Evolutionary conservation across 2,113 vertebrate genomes (phyloP).

Genomic region (Corythaeola cristata): DNA sequence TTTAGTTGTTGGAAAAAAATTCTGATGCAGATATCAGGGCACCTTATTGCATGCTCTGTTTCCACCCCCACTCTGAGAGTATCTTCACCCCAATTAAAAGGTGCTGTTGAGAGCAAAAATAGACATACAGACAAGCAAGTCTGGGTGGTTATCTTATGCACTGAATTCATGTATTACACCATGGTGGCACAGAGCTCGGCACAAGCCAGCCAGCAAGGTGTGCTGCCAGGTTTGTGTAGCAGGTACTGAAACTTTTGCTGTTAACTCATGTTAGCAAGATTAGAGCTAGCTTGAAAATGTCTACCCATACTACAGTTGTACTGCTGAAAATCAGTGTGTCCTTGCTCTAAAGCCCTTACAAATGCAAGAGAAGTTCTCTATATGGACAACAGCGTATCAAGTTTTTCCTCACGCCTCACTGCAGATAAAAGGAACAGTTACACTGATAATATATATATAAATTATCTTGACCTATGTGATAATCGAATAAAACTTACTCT

Average conservation of each 20-base stretch:
- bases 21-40: neutral
- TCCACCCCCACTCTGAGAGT: neutral
- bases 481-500: neutral
- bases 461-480: neutral
- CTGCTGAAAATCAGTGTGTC: neutral
- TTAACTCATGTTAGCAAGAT: neutral
- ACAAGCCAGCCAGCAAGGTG: neutral
- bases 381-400: neutral
- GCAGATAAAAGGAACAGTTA: neutral
- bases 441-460: neutral
- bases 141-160: neutral
- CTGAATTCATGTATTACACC: neutral
- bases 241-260: neutral
- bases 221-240: neutral
- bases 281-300: neutral
- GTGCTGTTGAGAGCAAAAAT: neutral
- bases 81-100: neutral
- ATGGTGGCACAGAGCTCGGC: neutral
- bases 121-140: neutral
- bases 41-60: neutral
- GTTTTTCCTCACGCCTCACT: neutral
- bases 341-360: neutral
- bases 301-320: neutral
- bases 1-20: neutral
- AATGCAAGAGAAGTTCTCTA: neutral